These are phyloP conservation scores for Drosophila paracracens DNA, from an alignment of 2,888 invertebrate species.

Conservation along the genomic window DNA sequence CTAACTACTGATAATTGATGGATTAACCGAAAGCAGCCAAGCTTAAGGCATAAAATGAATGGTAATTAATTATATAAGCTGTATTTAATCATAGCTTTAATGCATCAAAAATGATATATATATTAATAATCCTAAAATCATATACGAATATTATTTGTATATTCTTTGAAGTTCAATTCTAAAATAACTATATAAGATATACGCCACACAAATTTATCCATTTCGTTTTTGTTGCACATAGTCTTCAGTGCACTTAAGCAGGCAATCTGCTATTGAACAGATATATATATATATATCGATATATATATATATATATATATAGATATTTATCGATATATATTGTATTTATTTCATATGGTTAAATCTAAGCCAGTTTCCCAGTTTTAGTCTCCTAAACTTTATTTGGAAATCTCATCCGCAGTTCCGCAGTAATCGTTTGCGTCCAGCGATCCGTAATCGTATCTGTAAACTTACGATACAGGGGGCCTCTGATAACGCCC, in stretches of 20 bases:
- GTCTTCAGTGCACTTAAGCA: constrained; percentile 22
- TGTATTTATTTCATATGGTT: neutral
- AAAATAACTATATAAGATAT: neutral
- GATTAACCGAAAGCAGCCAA: neutral
- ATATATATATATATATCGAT: neutral
- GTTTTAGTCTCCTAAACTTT: neutral
- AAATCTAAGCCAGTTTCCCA: neutral
- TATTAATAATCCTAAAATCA: neutral
- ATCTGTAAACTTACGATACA: neutral
- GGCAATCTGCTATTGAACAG: constrained; percentile 33
- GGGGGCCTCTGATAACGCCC: neutral
- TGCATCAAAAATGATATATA: neutral
- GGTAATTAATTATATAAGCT: neutral
- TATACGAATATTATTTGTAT: neutral
- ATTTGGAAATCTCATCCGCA: neutral
- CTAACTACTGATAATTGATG: neutral
- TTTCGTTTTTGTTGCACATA: neutral
- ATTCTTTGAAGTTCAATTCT: neutral
- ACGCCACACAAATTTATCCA: constrained; percentile 20
- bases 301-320: neutral
- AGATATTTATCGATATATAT: neutral
- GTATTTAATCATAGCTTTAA: neutral
- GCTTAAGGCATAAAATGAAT: no score
- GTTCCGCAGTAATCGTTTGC: neutral
- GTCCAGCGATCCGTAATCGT: neutral